A percentile compares a stretch with the other conserved stretches of the same genome.
phyloP scores from a whole-genome alignment of 2,797 vertebrate species.

The Atherinosoma microstoma region DNA sequence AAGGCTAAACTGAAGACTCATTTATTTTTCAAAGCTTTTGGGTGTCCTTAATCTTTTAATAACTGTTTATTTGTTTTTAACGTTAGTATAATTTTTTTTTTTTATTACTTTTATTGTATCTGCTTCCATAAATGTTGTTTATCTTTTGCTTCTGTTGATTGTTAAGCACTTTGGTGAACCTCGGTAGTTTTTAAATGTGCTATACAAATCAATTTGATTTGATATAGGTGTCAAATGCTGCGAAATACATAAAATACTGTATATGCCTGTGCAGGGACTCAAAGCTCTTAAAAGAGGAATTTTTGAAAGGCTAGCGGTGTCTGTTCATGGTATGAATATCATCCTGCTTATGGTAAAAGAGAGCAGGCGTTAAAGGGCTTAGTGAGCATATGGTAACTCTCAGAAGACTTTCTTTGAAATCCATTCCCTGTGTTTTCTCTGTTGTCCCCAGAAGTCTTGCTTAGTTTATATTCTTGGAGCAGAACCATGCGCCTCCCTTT shows the following conservation, averaged over 20 bases:
- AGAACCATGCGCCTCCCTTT: slow-evolving; percentile 49
- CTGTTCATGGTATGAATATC: slow-evolving; percentile 45
- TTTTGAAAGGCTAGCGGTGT: slow-evolving; percentile 35
- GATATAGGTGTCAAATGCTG: slow-evolving; percentile 17
- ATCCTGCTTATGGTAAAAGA: slow-evolving; percentile 62
- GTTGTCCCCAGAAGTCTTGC: slow-evolving; percentile 39
- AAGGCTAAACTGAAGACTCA: too few species aligned
- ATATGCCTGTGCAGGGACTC: slow-evolving; percentile 11
- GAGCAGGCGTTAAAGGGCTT: slow-evolving; percentile 64
- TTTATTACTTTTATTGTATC: too few species aligned
- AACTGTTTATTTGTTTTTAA: too few species aligned
- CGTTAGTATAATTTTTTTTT: too few species aligned
- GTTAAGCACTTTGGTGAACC: too few species aligned
- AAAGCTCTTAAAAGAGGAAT: slow-evolving; percentile 21
- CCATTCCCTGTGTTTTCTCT: slow-evolving; percentile 29
- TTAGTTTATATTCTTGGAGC: slow-evolving; percentile 74
- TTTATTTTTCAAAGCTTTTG: too few species aligned
- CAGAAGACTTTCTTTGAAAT: slow-evolving; percentile 71
- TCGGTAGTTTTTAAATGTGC: too few species aligned
- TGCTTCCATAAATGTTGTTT: too few species aligned
- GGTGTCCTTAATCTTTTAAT: too few species aligned
- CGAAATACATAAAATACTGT: slow-evolving; percentile 23
- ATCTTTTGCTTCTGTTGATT: too few species aligned
- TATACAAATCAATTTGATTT: too few species aligned
- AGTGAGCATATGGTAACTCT: slow-evolving; percentile 68